A percentile compares a stretch with the other conserved stretches of the same genome.
Conservation (phyloP, 1,140 invertebrate genomes). For the Caerostris darwini region DNA sequence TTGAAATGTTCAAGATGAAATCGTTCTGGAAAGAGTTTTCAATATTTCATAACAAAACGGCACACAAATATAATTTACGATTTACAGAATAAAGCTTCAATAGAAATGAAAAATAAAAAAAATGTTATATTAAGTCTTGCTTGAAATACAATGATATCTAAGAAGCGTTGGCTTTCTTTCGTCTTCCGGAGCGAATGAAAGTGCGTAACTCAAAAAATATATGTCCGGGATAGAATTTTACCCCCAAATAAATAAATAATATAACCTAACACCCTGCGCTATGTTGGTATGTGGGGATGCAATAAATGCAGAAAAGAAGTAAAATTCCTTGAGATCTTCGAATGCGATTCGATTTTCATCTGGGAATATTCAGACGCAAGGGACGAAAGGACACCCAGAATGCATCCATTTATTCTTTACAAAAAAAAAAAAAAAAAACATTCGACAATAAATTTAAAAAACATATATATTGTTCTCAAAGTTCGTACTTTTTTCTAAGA, state of each 20-base stretch:
- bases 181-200: background rate
- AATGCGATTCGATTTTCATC: background rate
- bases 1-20: no score
- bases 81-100: no score
- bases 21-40: no score
- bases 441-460: conserved; percentile 24
- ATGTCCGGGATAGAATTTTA: background rate
- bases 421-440: background rate
- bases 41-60: no score
- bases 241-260: conserved; percentile 20
- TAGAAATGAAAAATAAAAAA: no score
- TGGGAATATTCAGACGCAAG: background rate
- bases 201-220: background rate
- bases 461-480: background rate
- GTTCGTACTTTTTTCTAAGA: background rate
- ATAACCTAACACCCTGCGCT: background rate
- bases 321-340: background rate
- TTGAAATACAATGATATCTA: no score
- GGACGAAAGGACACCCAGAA: background rate
- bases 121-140: no score
- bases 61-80: no score
- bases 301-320: conserved; percentile 31
- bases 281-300: background rate
- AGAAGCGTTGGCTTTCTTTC: no score
- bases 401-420: background rate